phyloP scores from a whole-genome alignment of 2,113 vertebrate genomes.

The Zootoca vivipara region DNA sequence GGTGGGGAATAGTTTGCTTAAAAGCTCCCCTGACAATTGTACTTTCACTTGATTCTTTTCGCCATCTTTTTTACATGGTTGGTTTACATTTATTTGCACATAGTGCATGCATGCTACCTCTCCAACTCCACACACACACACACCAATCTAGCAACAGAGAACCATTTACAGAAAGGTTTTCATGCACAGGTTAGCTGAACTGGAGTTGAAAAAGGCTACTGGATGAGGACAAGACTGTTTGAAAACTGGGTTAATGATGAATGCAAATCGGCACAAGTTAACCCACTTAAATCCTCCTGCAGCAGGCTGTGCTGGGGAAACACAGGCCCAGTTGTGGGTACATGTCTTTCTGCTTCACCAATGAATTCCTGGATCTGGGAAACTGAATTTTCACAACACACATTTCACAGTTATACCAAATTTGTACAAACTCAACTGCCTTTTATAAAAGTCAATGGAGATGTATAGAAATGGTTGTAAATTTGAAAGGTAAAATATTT shows the following conservation, averaged over 20 bases:
- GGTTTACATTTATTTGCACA: conserved; percentile 60
- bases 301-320: not conserved
- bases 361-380: not conserved
- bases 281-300: not conserved
- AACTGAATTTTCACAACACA: not conserved
- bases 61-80: conserved; percentile 22
- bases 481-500: conserved; percentile 30
- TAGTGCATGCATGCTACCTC: conserved; percentile 41
- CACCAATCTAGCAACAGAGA: not conserved
- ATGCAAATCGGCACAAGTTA: not conserved
- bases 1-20: not conserved
- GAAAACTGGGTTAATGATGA: not conserved
- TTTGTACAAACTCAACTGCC: conserved; percentile 22
- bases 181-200: not conserved
- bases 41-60: conserved; percentile 20
- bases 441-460: conserved; percentile 21
- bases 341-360: not conserved
- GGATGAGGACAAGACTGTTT: not conserved
- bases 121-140: not conserved
- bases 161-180: conserved; percentile 8
- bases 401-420: conserved; percentile 24
- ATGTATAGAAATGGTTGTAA: conserved; percentile 42
- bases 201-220: not conserved
- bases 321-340: not conserved
- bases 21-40: not conserved